phyloP scores from a whole-genome alignment of 2,113 vertebrate genomes.

The Cyphomyrus discorhynchus region DNA sequence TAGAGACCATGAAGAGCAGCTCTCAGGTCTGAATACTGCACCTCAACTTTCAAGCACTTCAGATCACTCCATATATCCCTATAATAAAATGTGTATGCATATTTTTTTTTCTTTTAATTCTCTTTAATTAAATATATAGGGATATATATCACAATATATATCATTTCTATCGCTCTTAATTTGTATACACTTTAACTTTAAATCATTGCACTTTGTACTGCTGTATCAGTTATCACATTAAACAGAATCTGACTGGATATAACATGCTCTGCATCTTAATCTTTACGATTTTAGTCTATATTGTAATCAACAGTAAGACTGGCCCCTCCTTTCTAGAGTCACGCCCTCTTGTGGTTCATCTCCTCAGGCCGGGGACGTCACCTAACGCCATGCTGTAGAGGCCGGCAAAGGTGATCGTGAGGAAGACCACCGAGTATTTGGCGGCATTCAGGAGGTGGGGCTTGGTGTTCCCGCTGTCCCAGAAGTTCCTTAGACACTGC shows the following conservation, averaged over 20 bases:
- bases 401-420: slow-evolving; percentile 42
- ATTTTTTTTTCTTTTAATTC: neutral
- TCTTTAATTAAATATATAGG: too few relatives aligned
- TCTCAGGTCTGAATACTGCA: neutral
- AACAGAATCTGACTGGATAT: neutral
- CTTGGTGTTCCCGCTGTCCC: slow-evolving; percentile 34
- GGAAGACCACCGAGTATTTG: slow-evolving; percentile 46
- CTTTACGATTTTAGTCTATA: neutral
- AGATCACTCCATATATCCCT: neutral
- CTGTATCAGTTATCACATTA: neutral
- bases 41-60: neutral
- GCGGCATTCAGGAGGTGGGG: slow-evolving; percentile 45
- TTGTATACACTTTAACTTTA: neutral
- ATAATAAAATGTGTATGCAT: neutral
- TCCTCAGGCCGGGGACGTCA: neutral
- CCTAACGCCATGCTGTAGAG: slow-evolving; percentile 39
- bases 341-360: too few relatives aligned
- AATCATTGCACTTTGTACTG: neutral
- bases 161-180: neutral
- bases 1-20: neutral
- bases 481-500: slow-evolving; percentile 46
- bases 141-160: too few relatives aligned
- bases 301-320: neutral
- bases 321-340: neutral
- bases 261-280: neutral